Evolutionary conservation across 2,888 invertebrate species (phyloP), one percentile per base, ranked within the genome.

Genomic region (Eudasyphora cyanicolor): DNA sequence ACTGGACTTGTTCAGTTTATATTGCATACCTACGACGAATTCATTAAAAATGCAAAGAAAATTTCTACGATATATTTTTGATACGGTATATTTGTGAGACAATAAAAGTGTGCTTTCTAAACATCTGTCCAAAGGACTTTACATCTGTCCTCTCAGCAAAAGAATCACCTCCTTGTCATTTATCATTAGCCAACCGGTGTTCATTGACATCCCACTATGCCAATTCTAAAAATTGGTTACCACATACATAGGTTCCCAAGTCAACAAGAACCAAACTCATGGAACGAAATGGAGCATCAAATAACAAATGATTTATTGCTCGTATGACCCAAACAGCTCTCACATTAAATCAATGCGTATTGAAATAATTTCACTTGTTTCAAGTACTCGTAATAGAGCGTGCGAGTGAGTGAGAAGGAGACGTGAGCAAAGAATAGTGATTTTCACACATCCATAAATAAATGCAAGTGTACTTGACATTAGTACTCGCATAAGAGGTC

Each of bases 241-340:
- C 57, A 24, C 14, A 57, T 4, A n/a, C n/a, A n/a, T n/a, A n/a
- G n/a, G n/a, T n/a, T n/a, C n/a, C 27, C 24, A 24, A 3, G 54
- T n/a, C 2, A 5, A 54, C 54, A 54, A 54, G 10, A 54, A 17
- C 49, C n/a, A 19, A 49, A 49, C 17, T 19, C 45, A 54, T 24
- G 10, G 4, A n/a, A 54, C 12, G 10, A 57, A 27, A 4, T 35
- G 32, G 70, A 49, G 74, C 62, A 19, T 83, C 74, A 49, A 80
- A 77, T 76, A 45, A 60, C 76, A 79, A 67, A 74, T 83, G 79
- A 83, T 82, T 82, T 79, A 82, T 82, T 76, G n/a, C n/a, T n/a
- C n/a, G n/a, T n/a, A 51, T 82, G 57, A 45, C 71, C n/a, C 35
- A 82, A 82, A 79, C 69, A 69, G 51, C 27, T 27, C 5, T 24